phyloP scores from a whole-genome alignment of 1,140 invertebrate species.

The Lordiphosa clarofinis region DNA sequence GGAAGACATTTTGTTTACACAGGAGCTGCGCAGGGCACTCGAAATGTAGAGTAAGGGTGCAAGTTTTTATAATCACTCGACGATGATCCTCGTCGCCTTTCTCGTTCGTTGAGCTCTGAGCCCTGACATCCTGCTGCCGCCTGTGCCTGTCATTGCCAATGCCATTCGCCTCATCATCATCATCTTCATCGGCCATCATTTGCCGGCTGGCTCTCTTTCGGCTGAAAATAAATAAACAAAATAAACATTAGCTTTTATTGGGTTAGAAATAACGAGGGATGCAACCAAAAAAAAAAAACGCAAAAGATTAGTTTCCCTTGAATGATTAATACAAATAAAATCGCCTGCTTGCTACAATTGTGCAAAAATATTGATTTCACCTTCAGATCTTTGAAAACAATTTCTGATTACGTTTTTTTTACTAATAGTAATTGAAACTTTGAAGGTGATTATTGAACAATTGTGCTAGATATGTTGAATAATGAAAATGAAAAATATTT shows the following conservation, averaged over 20 bases:
- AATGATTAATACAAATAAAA: slow-evolving; percentile 1
- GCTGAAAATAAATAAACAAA: slow-evolving; percentile 7
- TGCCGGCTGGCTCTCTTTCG: not conserved
- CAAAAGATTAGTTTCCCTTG: slow-evolving; percentile 31
- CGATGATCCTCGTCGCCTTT: slow-evolving; percentile 41
- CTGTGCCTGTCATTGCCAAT: slow-evolving; percentile 8
- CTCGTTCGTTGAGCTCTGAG: no score
- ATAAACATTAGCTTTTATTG: slow-evolving; percentile 58
- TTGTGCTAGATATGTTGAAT: no score
- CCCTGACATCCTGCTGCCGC: slow-evolving; percentile 27
- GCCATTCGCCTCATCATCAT: slow-evolving; percentile 8
- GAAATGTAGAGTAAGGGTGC: slow-evolving; percentile 39
- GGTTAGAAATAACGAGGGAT: slow-evolving; percentile 36
- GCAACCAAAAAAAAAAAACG: slow-evolving; percentile 6
- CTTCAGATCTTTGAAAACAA: no score
- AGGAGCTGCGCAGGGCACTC: slow-evolving; percentile 15
- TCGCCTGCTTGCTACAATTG: no score
- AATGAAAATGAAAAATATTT: no score
- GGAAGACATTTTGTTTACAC: slow-evolving; percentile 56
- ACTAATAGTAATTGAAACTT: no score
- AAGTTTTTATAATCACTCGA: slow-evolving; percentile 44
- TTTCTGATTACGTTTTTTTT: no score
- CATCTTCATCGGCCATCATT: slow-evolving; percentile 22
- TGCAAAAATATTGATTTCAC: no score
- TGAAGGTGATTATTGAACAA: no score